Evolutionary conservation across 2,113 vertebrate species (phyloP), one percentile per base, ranked within the genome.

Genomic region (Tenebrosternarchus preto): DNA sequence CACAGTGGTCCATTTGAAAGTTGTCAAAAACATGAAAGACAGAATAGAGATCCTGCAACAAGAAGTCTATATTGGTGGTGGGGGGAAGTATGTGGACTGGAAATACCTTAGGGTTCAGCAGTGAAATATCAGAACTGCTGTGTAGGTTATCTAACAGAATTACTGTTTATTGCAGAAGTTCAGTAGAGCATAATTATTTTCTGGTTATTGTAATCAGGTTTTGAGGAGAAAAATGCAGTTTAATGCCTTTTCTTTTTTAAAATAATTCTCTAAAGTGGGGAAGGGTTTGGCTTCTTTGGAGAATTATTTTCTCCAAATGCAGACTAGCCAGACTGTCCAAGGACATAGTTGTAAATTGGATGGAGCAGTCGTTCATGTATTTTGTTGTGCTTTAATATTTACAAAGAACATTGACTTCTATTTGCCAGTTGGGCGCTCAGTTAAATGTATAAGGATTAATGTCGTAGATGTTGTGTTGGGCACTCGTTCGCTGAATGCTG

Each of bases 101-200:
- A 11, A 46, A 9, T 11, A 22, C 22, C 6, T 9, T 60, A 4
- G 24, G 6, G 20, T 24, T 60, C 6, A 60, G 57, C 24, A 24
- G 57, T 3, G 1, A n/a, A 16, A 20, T 20, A 5, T 20, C 20
- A 57, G 17, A 20, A 20, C 20, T 12, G 56, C 20, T 2, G 56
- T 19, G n/a, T 2, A 6, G 6, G 33, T n/a, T n/a, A n/a, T n/a
- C n/a, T 36, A 59, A 20, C n/a, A 59, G 56, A 4, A 22, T 20
- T 61, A 9, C 25, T 61, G 24, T 61, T 3, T 12, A 24, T 61
- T 61, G 25, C 12, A 24, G 6, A 11, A 60, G 12, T 7, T 73
- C 57, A 57, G 73, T 71, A 27, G 57, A 31, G 43, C 39, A 53
- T 80, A 1, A 76, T 66, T 55, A 46, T 81, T 80, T 77, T 80